These are phyloP conservation scores for Caenorhabditis uteleia DNA, from an alignment of 2,888 invertebrate genomes.

Conservation along the genomic window DNA sequence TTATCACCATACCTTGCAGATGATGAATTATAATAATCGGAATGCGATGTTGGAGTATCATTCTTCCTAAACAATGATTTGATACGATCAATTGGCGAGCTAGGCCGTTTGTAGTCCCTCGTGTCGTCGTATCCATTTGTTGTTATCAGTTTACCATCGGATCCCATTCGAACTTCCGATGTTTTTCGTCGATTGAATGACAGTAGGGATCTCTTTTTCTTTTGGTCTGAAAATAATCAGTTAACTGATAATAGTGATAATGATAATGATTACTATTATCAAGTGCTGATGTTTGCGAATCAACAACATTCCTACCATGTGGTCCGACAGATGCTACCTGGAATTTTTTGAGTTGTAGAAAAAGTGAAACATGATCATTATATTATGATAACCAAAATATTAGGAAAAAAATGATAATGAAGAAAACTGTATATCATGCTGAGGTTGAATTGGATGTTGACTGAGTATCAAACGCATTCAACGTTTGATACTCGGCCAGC, in stretches of 20 bases:
- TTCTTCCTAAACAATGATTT: conserved; percentile 62
- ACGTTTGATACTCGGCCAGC: too few relatives aligned
- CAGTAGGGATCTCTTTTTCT: conserved; percentile 51
- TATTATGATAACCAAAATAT: too few relatives aligned
- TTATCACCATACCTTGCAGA: too few relatives aligned
- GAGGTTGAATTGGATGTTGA: too few relatives aligned
- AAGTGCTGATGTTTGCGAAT: background rate
- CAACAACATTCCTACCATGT: conserved; percentile 12
- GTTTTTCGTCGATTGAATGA: conserved; percentile 61
- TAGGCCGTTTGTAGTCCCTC: conserved; percentile 58
- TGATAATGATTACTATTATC: too few relatives aligned
- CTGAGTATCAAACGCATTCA: too few relatives aligned
- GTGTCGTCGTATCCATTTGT: conserved; percentile 49
- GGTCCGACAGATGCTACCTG: conserved; percentile 35
- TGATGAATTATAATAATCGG: conserved; percentile 25
- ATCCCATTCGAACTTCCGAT: conserved; percentile 55
- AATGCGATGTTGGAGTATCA: conserved; percentile 24
- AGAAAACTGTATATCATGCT: too few relatives aligned
- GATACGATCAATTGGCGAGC: conserved; percentile 68
- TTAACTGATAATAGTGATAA: too few relatives aligned
- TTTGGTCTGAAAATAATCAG: too few relatives aligned
- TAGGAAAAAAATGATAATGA: too few relatives aligned
- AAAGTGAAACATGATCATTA: conserved; percentile 1
- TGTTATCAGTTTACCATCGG: conserved; percentile 59
- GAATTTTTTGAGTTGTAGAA: background rate